phyloP scores from a whole-genome alignment of 2,113 vertebrate species.

The Cygnus buccinator region DNA sequence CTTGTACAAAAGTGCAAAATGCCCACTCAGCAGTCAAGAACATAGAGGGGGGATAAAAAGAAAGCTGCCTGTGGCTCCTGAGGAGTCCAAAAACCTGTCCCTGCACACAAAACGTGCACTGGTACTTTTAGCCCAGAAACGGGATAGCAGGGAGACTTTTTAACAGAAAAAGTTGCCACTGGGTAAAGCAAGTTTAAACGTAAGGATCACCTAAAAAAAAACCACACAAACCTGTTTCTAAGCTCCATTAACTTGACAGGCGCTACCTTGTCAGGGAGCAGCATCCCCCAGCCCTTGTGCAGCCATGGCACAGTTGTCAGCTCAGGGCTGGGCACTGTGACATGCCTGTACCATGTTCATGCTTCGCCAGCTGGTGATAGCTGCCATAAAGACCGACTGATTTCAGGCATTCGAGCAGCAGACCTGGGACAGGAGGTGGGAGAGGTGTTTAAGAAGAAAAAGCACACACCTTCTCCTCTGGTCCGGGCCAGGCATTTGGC shows the following conservation, averaged over 20 bases:
- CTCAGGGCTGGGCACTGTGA: not conserved
- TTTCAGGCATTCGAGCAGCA: not conserved
- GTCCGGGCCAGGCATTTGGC: not conserved
- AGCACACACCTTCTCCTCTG: not conserved
- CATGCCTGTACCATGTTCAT: not conserved
- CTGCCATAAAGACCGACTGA: not conserved
- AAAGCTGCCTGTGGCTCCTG: not conserved
- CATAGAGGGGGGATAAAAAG: rapidly evolving
- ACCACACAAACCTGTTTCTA: not conserved
- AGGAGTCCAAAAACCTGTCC: not conserved
- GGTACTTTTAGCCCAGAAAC: not conserved
- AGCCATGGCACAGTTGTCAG: not conserved
- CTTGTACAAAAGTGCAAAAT: not conserved
- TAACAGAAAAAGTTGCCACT: not conserved
- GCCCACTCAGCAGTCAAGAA: rapidly evolving
- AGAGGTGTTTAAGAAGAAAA: not conserved
- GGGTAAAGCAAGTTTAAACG: not conserved
- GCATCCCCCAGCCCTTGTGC: rapidly evolving
- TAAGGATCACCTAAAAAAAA: not conserved
- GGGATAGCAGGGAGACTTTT: not conserved
- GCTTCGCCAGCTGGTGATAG: not conserved
- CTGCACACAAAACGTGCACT: not conserved
- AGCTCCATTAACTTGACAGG: not conserved
- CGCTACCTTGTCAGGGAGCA: not conserved
- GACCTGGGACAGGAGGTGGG: not conserved